Percentiles rank a stretch among this genome's conserved stretches.
Evolutionary conservation across 2,113 vertebrate genomes (phyloP).

Genomic region (Fulica atra): DNA sequence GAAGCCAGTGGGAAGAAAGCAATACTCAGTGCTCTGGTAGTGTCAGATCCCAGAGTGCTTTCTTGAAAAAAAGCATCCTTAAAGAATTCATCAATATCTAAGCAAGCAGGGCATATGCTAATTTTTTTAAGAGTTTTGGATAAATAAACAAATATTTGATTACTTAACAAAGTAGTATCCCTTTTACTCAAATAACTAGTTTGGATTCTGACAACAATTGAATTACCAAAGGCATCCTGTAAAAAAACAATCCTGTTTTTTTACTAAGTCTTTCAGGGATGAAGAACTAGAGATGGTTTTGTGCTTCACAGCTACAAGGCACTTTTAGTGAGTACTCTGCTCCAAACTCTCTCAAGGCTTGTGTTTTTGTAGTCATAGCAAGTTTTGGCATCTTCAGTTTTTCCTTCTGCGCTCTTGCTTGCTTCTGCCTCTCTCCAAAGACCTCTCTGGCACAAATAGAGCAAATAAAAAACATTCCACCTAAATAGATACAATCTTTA

Average conservation of each 20-base stretch:
- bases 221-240: too few species aligned
- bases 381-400: neutral
- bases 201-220: neutral
- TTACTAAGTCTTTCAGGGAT: neutral
- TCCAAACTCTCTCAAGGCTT: neutral
- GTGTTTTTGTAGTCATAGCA: neutral
- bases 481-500: neutral
- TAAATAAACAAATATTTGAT: neutral
- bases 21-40: neutral
- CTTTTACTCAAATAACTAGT: neutral
- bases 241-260: fast-evolving
- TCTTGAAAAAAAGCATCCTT: neutral
- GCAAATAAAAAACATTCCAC: neutral
- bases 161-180: neutral
- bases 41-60: neutral
- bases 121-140: neutral
- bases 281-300: neutral
- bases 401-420: neutral
- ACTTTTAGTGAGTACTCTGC: neutral
- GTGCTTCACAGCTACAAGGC: neutral
- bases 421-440: neutral
- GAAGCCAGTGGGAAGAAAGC: neutral
- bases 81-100: neutral
- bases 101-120: neutral
- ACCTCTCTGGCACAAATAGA: neutral